Base-by-base conservation (phyloP, 2,113 vertebrate species). In the Pomatostomus ruficeps region DNA sequence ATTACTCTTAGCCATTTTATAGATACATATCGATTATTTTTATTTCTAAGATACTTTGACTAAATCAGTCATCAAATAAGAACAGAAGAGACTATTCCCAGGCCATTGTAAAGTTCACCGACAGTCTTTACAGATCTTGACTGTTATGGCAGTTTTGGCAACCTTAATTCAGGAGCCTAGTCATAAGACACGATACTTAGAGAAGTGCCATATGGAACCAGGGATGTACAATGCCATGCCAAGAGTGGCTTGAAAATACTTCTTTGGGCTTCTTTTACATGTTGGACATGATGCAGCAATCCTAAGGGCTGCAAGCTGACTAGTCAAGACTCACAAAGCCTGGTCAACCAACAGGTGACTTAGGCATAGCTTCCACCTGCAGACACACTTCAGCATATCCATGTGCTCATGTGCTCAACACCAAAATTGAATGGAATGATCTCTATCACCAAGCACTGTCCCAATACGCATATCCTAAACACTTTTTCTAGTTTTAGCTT, bases 101-200 rank as follows among this genome's bases (percentile, higher is more conserved):
- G 33, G 84, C 59, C 76, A 74, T 38, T 16, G 12, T 46, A 29
- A 81, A 89, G n/a, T 43, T 77, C 19, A 65, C 15, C 38, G 72
- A 24, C 20, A 68, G 18, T 57, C 38, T 43, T 66, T 48, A 80
- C 13, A 86, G 45, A 59, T 40, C 70, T 45, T 57, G 20, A 76
- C 29, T 77, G 42, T 58, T 80, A 36, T 0, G 10, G 58, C 42
- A 74, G 59, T 66, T 92, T 77, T 77, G 40, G 55, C 51, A 90
- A 59, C 26, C n/a, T 79, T 58, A 73, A 58, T 83, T 76, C 35
- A 79, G 70, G 24, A 89, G 52, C 31, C 65, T 54, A 58, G 65
- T 58, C 0, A 0, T 43, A 80, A 66, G 31, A 65, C 12, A 9
- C 0, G 2, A 65, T 63, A 40, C 71, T 76, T 65, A 61, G 23